These are phyloP conservation scores for Xestoiulus laeticollis DNA, from an alignment of 2,888 invertebrate genomes.

Conservation along the genomic window DNA sequence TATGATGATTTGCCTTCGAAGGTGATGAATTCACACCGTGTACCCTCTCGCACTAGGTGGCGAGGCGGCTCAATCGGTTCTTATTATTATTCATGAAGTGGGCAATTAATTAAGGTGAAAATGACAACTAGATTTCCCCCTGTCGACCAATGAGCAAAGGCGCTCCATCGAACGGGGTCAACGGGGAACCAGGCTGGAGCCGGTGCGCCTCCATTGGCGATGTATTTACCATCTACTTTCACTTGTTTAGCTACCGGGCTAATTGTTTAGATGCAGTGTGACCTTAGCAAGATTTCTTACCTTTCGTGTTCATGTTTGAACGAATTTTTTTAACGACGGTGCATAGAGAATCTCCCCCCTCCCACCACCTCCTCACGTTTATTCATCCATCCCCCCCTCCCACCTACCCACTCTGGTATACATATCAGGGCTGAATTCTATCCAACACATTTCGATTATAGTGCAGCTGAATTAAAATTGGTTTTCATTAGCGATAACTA, in stretches of 20 bases:
- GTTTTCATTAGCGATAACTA: no score
- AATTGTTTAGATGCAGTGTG: not conserved
- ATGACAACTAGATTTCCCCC: not conserved
- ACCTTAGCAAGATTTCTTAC: not conserved
- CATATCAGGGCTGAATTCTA: no score
- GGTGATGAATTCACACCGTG: not conserved
- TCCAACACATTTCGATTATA: no score
- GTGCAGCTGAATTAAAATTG: no score
- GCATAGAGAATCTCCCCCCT: not conserved
- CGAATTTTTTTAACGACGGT: not conserved
- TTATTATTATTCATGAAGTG: not conserved
- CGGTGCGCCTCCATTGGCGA: not conserved
- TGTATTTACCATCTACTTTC: not conserved
- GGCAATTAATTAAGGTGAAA: not conserved
- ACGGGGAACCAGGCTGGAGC: slow-evolving; percentile 37
- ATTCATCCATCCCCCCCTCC: not conserved
- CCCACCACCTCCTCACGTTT: no score
- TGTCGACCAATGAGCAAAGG: not conserved
- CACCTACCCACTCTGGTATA: not conserved
- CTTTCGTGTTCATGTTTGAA: not conserved
- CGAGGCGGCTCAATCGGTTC: not conserved
- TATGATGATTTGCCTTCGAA: not conserved
- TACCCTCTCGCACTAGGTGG: not conserved
- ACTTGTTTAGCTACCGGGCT: slow-evolving; percentile 22
- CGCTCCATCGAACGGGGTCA: not conserved